phyloP scores from a whole-genome alignment of 1,140 invertebrate genomes.

The Hermetia illucens region DNA sequence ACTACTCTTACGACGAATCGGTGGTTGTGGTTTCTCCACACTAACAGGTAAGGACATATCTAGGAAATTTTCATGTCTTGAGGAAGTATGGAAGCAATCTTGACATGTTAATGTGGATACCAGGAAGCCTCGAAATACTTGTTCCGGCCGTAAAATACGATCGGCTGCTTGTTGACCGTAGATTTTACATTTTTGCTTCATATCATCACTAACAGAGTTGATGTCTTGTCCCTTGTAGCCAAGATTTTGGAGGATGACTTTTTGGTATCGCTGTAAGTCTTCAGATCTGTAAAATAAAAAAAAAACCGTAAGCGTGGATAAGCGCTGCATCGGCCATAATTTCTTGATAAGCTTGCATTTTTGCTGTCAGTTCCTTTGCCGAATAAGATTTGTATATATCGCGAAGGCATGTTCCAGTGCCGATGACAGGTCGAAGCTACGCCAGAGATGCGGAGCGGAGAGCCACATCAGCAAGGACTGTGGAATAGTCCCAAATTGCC shows the following conservation, averaged over 20 bases:
- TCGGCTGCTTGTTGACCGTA: conserved; percentile 71
- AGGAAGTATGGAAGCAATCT: conserved; percentile 72
- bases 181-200: conserved; percentile 59
- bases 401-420: too few relatives aligned
- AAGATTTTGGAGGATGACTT: conserved; percentile 54
- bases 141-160: conserved; percentile 65
- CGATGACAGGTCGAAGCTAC: too few relatives aligned
- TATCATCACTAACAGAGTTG: conserved; percentile 53
- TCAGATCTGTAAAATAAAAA: conserved; percentile 33
- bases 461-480: too few relatives aligned
- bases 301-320: too few relatives aligned
- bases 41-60: conserved; percentile 85
- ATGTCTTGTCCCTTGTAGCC: conserved; percentile 53
- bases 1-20: conserved; percentile 33
- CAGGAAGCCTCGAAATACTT: conserved; percentile 76
- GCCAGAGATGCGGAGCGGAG: too few relatives aligned
- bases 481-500: too few relatives aligned
- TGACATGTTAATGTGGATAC: conserved; percentile 82
- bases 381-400: too few relatives aligned
- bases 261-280: conserved; percentile 59
- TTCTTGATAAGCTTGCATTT: too few relatives aligned
- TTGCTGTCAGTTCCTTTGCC: too few relatives aligned
- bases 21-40: conserved; percentile 52
- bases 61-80: conserved; percentile 81
- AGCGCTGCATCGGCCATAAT: too few relatives aligned